These are phyloP conservation scores for Cephus cinctus DNA, from an alignment of 1,140 invertebrate species.

Conservation along the genomic window DNA sequence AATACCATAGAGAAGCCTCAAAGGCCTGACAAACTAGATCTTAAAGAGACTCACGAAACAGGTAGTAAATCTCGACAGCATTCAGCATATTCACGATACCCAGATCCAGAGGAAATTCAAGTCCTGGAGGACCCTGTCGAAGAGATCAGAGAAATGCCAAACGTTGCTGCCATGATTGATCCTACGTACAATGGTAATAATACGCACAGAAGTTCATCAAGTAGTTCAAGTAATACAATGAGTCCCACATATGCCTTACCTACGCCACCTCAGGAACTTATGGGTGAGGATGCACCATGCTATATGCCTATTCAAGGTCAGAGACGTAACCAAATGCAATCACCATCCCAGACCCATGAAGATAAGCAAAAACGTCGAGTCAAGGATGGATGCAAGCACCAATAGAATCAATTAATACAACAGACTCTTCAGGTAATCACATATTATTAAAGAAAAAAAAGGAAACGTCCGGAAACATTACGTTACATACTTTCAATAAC, in stretches of 20 bases:
- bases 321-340: conserved; percentile 56
- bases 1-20: conserved; percentile 37
- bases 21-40: conserved; percentile 46
- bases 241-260: conserved; percentile 44
- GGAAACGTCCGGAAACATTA: too few relatives aligned
- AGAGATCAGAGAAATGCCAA: conserved; percentile 34
- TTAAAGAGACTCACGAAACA: conserved; percentile 27
- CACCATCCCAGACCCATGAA: conserved; percentile 53
- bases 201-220: conserved; percentile 38
- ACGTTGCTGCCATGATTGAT: conserved; percentile 53
- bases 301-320: conserved; percentile 82
- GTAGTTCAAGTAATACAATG: conserved; percentile 43
- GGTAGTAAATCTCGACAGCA: conserved; percentile 20
- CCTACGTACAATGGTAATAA: conserved; percentile 49
- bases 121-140: conserved; percentile 37
- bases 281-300: conserved; percentile 63
- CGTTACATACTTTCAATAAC: too few relatives aligned
- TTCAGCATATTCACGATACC: conserved; percentile 34
- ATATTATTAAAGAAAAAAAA: too few relatives aligned
- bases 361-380: conserved; percentile 53
- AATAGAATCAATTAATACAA: conserved; percentile 34
- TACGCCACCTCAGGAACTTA: conserved; percentile 40
- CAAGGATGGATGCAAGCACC: conserved; percentile 57
- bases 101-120: conserved; percentile 54
- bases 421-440: too few relatives aligned